Base-by-base conservation (phyloP, 2,113 vertebrate genomes). In the Solea senegalensis region DNA sequence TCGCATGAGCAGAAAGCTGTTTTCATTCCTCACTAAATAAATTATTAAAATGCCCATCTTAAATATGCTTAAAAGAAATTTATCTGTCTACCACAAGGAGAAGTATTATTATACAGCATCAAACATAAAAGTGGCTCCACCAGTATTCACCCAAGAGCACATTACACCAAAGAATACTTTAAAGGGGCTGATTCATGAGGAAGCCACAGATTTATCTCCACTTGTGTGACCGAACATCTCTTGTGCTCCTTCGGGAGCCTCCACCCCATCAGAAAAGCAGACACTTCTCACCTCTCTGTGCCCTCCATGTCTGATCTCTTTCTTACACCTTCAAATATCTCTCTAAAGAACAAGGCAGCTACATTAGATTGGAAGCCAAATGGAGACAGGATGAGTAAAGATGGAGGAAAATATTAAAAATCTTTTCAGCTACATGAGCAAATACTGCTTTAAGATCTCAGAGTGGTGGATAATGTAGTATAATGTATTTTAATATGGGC, bases 281-380 rank as follows among this genome's bases (percentile, higher is more conserved):
- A 68, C 56, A 58, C 48, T 59, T 62, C 39, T 77, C 52, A 7
- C 26, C 73, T 81, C 69, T 34, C 3, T 5, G 9, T 8, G 41
- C 5, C 51, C 49, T 68, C 7, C 3, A 7, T 11, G 12, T 66
- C 40, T 68, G 50, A 83, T 54, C 28, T 11, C 56, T 74, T 53
- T 85, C 76, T 78, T 80, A 61, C 55, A 69, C 48, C 63, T 77
- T 74, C 68, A 71, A 44, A 67, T 48, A 51, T 15, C 34, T 6
- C 34, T 34, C 34, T 21, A 34, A 34, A 34, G 34, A 6, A 4
- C 34, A 34, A 34, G 34, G 5, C 34, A 34, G 21, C 21, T 21
- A 49, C 2, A 8, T 34, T 13, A 39, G 28, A 70, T 16, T 64
- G 55, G 66, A 71, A 74, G 21, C 9, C 39, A 64, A 46, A 41